Conservation (phyloP, 2,888 invertebrate species). For the Sicus ferrugineus region DNA sequence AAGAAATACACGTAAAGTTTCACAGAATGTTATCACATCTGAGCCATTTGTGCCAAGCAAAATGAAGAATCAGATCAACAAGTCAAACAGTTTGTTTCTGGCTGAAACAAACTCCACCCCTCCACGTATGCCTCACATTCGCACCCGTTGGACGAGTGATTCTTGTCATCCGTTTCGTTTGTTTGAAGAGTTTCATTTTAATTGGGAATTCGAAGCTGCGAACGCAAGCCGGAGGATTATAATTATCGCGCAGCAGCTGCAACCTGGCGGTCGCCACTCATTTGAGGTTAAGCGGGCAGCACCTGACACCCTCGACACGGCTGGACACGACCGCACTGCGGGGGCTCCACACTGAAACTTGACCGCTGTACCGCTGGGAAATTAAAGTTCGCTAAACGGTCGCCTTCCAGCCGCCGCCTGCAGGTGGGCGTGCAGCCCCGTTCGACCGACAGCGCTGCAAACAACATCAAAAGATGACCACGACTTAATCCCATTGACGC, state of each 20-base stretch:
- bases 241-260: constrained; percentile 15
- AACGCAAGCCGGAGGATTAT: constrained; percentile 26
- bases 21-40: no score
- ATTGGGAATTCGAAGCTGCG: constrained; percentile 7
- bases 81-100: no score
- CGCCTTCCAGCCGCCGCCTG: constrained; percentile 31
- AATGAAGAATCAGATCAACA: no score
- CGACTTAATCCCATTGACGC: constrained; percentile 30
- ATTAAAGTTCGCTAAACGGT: constrained; percentile 54
- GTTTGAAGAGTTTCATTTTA: constrained; percentile 30
- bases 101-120: no score
- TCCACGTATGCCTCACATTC: neutral
- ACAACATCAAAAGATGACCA: constrained; percentile 22
- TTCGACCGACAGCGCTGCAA: neutral
- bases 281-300: constrained; percentile 19
- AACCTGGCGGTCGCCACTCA: neutral
- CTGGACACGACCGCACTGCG: neutral
- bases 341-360: neutral
- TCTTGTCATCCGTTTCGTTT: neutral
- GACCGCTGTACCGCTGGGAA: constrained; percentile 45
- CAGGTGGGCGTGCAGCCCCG: neutral
- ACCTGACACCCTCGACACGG: neutral
- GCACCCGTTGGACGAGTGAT: neutral
- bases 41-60: no score
- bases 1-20: no score